phyloP scores from a whole-genome alignment of 2,113 vertebrate species.

The Clarias macrocephalus region DNA sequence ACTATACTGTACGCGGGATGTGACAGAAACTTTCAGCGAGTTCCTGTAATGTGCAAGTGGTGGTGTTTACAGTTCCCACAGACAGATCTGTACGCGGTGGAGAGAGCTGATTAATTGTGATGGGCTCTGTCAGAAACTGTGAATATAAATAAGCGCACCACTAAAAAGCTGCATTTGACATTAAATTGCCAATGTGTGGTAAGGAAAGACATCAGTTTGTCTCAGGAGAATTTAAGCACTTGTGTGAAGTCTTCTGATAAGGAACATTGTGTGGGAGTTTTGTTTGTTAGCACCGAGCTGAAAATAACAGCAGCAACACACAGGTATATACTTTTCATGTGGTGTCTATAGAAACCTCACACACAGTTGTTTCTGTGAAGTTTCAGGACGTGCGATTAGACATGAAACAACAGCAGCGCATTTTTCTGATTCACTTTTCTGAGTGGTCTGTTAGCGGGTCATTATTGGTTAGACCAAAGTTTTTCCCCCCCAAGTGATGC shows the following conservation, averaged over 20 bases:
- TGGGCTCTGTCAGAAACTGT: background rate
- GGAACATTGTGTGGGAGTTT: conserved; percentile 20
- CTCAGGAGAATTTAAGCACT: background rate
- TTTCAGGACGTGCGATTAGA: background rate
- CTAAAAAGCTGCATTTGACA: background rate
- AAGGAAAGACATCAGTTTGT: background rate
- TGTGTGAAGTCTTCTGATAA: background rate
- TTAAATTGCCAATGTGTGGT: background rate
- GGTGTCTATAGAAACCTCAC: conserved; percentile 9
- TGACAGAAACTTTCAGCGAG: no score
- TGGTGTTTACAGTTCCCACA: no score
- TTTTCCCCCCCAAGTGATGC: background rate
- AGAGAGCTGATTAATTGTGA: no score
- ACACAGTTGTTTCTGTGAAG: background rate
- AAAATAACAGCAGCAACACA: background rate
- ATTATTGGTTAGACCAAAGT: background rate
- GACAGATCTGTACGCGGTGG: no score
- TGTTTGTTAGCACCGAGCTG: background rate
- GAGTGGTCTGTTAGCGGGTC: background rate
- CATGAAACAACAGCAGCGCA: background rate
- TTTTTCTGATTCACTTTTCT: background rate
- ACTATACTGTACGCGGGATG: no score
- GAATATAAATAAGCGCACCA: background rate
- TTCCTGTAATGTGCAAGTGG: no score
- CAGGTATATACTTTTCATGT: background rate